Percentiles rank a stretch among this genome's conserved stretches.
phyloP scores from a whole-genome alignment of 92 coral and sea anemone species.

The Epizoanthus illoricatus region DNA sequence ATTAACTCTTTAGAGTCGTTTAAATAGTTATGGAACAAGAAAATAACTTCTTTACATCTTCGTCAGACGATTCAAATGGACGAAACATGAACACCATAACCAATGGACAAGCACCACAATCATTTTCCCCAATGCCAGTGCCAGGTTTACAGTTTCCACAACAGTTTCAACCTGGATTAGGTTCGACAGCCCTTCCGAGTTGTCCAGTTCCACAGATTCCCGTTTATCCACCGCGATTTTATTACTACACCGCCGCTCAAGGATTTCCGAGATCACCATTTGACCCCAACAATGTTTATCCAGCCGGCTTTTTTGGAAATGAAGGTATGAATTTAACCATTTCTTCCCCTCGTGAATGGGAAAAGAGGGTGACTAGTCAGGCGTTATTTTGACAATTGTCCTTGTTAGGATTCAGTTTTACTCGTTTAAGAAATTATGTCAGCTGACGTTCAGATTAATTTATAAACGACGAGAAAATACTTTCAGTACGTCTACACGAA shows the following conservation, averaged over 20 bases:
- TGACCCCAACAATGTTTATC: constrained; percentile 25
- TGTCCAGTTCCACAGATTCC: constrained; percentile 44
- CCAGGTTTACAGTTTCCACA: constrained; percentile 28
- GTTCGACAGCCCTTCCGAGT: background rate
- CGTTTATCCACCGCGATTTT: constrained; percentile 40
- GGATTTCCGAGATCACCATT: constrained; percentile 38
- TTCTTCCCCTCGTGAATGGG: too few species aligned
- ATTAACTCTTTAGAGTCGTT: background rate
- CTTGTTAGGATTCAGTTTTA: too few species aligned
- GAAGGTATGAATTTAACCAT: constrained; percentile 16
- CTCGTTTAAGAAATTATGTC: too few species aligned
- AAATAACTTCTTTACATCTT: constrained; percentile 22
- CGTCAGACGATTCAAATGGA: constrained; percentile 17
- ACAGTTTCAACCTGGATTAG: constrained; percentile 26
- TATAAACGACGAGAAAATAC: too few species aligned
- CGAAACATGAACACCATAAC: constrained; percentile 19
- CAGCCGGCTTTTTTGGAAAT: constrained; percentile 31
- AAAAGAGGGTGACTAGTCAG: too few species aligned
- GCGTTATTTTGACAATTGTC: too few species aligned
- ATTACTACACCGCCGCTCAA: constrained; percentile 41
- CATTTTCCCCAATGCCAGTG: constrained; percentile 16
- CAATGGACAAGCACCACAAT: constrained; percentile 18
- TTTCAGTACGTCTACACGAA: too few species aligned
- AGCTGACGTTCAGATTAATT: too few species aligned
- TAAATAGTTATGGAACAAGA: constrained; percentile 28